Percentiles rank a stretch among this genome's conserved stretches.
Evolutionary conservation across 2,113 vertebrate genomes (phyloP).

Genomic region (Phrynocephalus versicolor): DNA sequence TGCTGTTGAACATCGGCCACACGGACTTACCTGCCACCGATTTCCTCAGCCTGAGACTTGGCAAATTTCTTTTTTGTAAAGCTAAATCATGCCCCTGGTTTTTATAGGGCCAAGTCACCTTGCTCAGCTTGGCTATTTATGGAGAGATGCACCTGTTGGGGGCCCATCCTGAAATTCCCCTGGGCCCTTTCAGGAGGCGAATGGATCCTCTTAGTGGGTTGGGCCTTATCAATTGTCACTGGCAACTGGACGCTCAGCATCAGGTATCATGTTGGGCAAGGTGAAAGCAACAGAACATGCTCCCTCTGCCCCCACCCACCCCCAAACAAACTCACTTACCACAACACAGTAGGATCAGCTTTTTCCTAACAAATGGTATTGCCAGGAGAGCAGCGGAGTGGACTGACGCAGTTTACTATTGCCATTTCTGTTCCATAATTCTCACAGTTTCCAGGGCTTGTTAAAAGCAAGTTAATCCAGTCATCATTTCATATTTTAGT

Average conservation of each 20-base stretch:
- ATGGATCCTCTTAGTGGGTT: neutral
- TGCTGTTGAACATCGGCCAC: neutral
- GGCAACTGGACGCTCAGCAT: conserved; percentile 4
- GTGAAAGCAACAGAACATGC: neutral
- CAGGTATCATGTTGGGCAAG: neutral
- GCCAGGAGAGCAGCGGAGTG: neutral
- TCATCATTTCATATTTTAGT: no score
- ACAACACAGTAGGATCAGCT: no score
- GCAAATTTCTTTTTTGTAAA: conserved; percentile 11
- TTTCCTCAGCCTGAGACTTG: conserved; percentile 3
- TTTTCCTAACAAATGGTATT: neutral
- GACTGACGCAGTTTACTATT: no score
- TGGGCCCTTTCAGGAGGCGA: conserved; percentile 24
- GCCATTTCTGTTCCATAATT: neutral
- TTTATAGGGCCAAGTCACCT: conserved; percentile 19
- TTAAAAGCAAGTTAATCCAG: no score
- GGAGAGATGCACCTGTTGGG: conserved; percentile 27
- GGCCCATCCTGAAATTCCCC: conserved; percentile 9
- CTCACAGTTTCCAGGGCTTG: no score
- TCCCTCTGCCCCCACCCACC: neutral
- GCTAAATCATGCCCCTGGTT: conserved; percentile 18
- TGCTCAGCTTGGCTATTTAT: conserved; percentile 33
- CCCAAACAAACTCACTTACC: neutral
- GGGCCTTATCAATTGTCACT: conserved; percentile 25
- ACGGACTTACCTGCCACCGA: conserved; percentile 17